Conservation (phyloP, 2,797 vertebrate species). For the Liasis olivaceus region DNA sequence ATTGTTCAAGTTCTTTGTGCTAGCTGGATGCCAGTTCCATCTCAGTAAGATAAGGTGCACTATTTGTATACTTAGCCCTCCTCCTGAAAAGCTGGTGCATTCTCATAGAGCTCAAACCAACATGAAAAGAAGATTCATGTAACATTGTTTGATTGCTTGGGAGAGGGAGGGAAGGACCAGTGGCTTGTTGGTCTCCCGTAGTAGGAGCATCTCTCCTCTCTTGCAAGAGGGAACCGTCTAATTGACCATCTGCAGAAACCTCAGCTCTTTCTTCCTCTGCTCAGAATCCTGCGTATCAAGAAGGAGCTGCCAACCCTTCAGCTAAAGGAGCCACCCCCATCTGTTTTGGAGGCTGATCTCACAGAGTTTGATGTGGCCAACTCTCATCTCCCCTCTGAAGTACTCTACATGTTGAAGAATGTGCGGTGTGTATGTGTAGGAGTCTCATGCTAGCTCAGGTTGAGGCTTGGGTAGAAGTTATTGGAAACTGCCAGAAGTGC, state of each 20-base stretch:
- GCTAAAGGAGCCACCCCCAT: conserved; percentile 90
- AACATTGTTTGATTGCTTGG: not conserved
- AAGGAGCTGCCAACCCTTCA: conserved; percentile 90
- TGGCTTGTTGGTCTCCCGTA: not conserved
- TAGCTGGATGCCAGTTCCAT: not conserved
- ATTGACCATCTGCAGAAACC: not conserved
- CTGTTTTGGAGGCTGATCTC: conserved; percentile 89
- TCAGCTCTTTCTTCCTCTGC: not conserved
- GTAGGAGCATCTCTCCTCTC: not conserved
- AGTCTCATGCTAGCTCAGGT: not conserved
- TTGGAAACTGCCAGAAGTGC: not conserved
- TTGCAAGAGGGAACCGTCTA: not conserved
- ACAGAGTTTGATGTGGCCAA: conserved; percentile 92
- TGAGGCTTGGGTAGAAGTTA: not conserved
- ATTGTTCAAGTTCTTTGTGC: not conserved
- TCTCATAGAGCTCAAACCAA: not conserved
- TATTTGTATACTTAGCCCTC: not conserved
- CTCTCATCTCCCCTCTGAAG: conserved; percentile 92
- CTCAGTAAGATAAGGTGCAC: no score
- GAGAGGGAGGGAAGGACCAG: no score
- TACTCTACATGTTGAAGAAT: conserved; percentile 98
- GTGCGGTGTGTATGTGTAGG: conserved; percentile 81
- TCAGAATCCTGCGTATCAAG: conserved; percentile 89
- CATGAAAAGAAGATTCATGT: not conserved
- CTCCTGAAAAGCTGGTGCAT: not conserved